Conservation (phyloP, 2,113 vertebrate genomes). For the Natator depressus region DNA sequence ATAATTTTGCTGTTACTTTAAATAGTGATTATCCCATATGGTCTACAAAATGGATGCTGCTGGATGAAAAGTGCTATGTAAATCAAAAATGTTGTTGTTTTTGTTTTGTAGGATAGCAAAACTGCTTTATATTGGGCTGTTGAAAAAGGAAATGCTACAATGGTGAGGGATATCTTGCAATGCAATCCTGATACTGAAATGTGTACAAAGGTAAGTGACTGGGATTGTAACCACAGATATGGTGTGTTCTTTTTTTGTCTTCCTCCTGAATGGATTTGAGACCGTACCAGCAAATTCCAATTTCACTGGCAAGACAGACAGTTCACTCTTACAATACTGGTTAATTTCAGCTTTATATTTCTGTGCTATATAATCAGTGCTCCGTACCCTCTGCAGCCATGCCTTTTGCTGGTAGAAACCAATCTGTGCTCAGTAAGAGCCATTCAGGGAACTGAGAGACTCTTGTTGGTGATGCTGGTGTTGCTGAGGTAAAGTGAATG, state of each 20-base stretch:
- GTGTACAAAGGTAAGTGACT: slow-evolving; percentile 89
- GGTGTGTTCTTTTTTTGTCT: neutral
- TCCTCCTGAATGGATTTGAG: rapidly evolving
- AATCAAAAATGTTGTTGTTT: neutral
- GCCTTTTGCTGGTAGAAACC: neutral
- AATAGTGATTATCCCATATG: neutral
- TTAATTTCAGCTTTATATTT: neutral
- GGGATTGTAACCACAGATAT: neutral
- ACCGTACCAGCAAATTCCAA: neutral
- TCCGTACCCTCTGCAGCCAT: neutral
- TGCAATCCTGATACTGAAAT: slow-evolving; percentile 98
- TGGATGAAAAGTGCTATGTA: neutral
- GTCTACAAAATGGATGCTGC: neutral
- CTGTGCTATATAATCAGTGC: neutral
- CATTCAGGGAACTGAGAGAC: neutral
- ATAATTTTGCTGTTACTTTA: neutral
- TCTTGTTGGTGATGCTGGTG: neutral
- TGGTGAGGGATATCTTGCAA: slow-evolving; percentile 97
- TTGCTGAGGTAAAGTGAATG: neutral
- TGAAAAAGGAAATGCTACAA: slow-evolving; percentile 95
- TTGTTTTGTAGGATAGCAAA: slow-evolving; percentile 88
- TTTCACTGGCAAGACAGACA: neutral
- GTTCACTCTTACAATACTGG: neutral
- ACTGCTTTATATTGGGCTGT: slow-evolving; percentile 98
- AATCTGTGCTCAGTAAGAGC: neutral